Conservation (phyloP, 2,113 vertebrate species). For the Eidolon helvum region DNA sequence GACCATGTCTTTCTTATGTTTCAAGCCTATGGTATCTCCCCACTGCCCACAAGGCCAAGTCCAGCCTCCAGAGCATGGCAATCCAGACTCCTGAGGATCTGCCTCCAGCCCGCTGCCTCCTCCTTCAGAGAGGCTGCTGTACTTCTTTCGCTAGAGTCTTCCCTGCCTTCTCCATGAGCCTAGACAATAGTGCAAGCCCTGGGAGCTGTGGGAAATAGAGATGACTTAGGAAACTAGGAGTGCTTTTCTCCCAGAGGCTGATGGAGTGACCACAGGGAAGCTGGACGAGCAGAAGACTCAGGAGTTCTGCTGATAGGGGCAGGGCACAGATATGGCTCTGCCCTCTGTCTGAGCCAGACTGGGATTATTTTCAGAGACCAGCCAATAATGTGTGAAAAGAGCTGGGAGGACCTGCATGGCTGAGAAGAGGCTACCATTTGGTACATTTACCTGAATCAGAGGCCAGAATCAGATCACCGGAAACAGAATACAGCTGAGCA, state of each 20-base stretch:
- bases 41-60: background rate
- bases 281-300: background rate
- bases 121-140: background rate
- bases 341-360: background rate
- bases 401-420: background rate
- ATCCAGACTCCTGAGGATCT: background rate
- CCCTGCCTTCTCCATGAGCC: background rate
- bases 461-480: background rate
- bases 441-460: background rate
- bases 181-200: no score
- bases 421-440: background rate
- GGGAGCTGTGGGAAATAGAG: background rate
- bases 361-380: background rate
- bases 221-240: background rate
- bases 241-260: background rate
- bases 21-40: background rate
- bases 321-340: background rate
- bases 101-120: background rate
- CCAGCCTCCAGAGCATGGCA: background rate
- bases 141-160: background rate
- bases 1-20: background rate
- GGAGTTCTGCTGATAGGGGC: background rate
- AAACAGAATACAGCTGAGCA: background rate
- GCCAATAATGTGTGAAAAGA: background rate
- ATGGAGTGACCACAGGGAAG: background rate